These are phyloP conservation scores for Scomber scombrus DNA, from an alignment of 2,113 vertebrate genomes.

Conservation along the genomic window DNA sequence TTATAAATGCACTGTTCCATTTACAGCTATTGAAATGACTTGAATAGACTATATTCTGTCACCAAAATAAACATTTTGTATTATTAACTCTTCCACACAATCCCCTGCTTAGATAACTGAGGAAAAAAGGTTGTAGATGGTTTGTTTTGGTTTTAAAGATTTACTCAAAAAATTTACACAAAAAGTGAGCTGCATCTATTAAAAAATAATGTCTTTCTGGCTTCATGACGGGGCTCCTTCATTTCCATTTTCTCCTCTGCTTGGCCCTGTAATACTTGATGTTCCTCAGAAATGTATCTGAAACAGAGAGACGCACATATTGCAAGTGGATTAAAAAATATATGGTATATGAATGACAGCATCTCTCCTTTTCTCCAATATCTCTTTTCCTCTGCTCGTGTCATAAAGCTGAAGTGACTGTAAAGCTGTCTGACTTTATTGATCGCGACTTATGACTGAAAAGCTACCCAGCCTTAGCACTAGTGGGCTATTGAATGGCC, in stretches of 20 bases:
- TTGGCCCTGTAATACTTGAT: not conserved
- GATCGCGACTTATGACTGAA: no score
- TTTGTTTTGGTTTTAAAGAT: not conserved
- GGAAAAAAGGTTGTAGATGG: no score
- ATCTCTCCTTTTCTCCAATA: not conserved
- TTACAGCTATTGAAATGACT: no score
- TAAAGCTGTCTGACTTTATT: no score
- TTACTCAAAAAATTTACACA: not conserved
- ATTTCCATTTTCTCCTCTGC: not conserved
- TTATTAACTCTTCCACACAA: no score
- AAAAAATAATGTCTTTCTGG: not conserved
- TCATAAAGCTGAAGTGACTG: not conserved
- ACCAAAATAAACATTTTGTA: no score
- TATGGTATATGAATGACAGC: not conserved
- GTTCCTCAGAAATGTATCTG: slow-evolving; percentile 19
- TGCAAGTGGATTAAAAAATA: no score
- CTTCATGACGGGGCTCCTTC: not conserved
- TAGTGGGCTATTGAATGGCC: not conserved
- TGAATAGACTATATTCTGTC: no score
- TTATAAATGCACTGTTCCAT: no score
- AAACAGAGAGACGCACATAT: not conserved
- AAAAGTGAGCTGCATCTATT: not conserved
- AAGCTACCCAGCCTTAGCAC: not conserved
- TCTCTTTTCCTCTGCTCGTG: not conserved
- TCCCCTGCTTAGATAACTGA: not conserved